Base-by-base conservation (phyloP, 2,888 invertebrate species). In the Dolomedes plantarius region DNA sequence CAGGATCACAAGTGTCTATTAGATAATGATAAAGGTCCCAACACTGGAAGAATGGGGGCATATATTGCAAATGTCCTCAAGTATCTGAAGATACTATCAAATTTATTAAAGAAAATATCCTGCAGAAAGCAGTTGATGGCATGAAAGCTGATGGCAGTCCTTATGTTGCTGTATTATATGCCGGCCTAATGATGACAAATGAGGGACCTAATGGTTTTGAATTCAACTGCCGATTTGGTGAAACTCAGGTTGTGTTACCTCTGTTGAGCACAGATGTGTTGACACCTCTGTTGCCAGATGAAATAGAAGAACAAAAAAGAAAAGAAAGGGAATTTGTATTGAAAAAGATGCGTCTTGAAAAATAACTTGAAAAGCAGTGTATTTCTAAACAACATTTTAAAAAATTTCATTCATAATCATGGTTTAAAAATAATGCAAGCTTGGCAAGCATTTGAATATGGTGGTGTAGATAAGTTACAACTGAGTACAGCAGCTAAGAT, bases 11-110 rank as follows among this genome's bases (percentile, higher is more conserved):
- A 99, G 92, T 94, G 98, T 46, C 94, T 98, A 77, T 94, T 94
- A 72, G 95, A 98, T 89, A 95, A 95, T 0, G 98, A 99, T 92
- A 92, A 93, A 27, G 99, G 99, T 0, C 96, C 96, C n/a, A 99
- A 98, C 91, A 99, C 99, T 0, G 99, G 99, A 0, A 99, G 99
- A 65, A 99, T 99, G 99, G 99, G 99, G 0, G 98, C 98, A 1
- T 97, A n/a, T 97, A 98, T 91, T 96, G 96, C 89, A 98, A 98
- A 0, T 97, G 97, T 89, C 95, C 96, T 0, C 92, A 97, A 88
- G 94, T 97, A 7, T 71, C 79, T 39, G 65, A 29, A 13, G 56
- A 65, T 1, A 71, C 67, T 13, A 29, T 89, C 19, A 27, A 88
- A 31, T 41, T 67, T 91, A n/a, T n/a, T n/a, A n/a, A n/a, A n/a